Conservation (phyloP, 2,888 invertebrate species). For the Achlya flavicornis region DNA sequence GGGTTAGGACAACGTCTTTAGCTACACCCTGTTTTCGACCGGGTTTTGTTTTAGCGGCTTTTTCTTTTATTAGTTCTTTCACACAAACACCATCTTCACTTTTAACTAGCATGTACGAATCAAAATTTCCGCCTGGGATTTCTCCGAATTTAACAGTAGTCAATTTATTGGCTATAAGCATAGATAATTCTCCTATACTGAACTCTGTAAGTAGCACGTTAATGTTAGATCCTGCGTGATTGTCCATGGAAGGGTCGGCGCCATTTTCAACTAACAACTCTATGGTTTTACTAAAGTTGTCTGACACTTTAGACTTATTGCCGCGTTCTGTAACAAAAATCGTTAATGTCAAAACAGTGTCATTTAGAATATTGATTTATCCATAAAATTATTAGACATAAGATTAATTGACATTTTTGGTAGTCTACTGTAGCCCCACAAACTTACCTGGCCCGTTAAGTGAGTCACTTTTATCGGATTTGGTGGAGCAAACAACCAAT, state of each 20-base stretch:
- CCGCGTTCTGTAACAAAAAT: conserved; percentile 49
- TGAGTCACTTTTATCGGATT: too few relatives aligned
- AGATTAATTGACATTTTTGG: too few relatives aligned
- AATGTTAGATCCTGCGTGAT: conserved; percentile 70
- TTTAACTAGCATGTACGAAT: conserved; percentile 48
- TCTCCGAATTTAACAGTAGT: conserved; percentile 34
- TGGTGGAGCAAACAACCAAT: too few relatives aligned
- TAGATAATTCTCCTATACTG: conserved; percentile 52
- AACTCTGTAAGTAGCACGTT: conserved; percentile 72
- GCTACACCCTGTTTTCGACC: background rate
- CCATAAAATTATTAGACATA: too few relatives aligned
- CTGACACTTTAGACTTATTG: conserved; percentile 55
- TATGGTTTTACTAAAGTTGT: conserved; percentile 65
- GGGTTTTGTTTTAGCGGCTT: background rate
- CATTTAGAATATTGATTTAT: too few relatives aligned
- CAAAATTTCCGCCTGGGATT: conserved; percentile 18
- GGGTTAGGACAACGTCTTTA: background rate
- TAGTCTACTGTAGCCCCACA: too few relatives aligned
- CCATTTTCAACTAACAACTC: conserved; percentile 64
- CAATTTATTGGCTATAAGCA: conserved; percentile 56
- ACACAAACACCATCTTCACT: conserved; percentile 37
- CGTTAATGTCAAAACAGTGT: background rate
- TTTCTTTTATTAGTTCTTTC: conserved; percentile 21
- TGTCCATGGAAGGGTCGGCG: conserved; percentile 72
- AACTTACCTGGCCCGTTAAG: too few relatives aligned